phyloP scores from a whole-genome alignment of 2,797 vertebrate species.

The Myiotriccus ornatus region DNA sequence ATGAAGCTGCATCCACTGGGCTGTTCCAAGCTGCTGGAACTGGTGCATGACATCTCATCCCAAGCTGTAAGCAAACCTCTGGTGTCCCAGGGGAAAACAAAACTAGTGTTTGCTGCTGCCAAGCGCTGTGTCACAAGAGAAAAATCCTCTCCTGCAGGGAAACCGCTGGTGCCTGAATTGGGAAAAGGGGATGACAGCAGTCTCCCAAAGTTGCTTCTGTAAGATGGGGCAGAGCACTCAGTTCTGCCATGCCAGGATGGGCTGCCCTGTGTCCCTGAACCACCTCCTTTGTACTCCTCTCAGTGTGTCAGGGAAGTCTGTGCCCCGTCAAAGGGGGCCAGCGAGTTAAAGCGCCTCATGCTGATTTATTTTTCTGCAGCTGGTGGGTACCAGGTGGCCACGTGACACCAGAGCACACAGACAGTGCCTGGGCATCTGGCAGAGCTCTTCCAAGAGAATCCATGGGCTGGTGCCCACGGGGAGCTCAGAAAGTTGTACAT shows the following conservation, averaged over 20 bases:
- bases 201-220: not conserved
- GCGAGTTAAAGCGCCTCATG: not conserved
- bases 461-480: not conserved
- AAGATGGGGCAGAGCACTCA: not conserved
- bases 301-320: not conserved
- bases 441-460: not conserved
- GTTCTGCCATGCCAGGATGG: not conserved
- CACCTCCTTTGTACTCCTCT: not conserved
- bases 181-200: not conserved
- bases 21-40: not conserved
- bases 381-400: not conserved
- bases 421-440: not conserved
- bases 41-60: not conserved
- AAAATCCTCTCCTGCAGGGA: constrained; percentile 1
- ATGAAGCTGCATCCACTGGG: not conserved
- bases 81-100: not conserved
- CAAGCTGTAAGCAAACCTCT: not conserved
- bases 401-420: fast-evolving
- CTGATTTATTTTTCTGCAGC: not conserved
- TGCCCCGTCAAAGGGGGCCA: not conserved
- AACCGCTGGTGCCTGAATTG: not conserved
- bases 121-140: not conserved
- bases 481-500: not conserved
- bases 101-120: constrained; percentile 1
- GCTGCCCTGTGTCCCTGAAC: not conserved